Percentiles rank a stretch among this genome's conserved stretches.
phyloP scores from a whole-genome alignment of 2,888 invertebrate species.

The Amorpha juglandis region DNA sequence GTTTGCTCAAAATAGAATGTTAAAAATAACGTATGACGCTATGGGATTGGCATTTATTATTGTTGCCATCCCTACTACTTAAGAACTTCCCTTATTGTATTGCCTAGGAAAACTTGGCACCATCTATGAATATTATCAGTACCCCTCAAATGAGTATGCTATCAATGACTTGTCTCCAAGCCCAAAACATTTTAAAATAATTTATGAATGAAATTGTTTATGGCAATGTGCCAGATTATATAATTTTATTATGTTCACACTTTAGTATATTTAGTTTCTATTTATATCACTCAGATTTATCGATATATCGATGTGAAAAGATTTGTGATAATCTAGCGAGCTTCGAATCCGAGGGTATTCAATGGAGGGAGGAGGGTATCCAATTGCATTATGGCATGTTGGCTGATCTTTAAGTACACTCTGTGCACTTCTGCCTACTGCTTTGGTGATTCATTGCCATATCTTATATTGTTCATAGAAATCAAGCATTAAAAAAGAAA shows the following conservation, averaged over 20 bases:
- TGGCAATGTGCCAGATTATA: background rate
- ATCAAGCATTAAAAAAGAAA: conserved; percentile 61
- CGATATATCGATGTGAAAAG: background rate
- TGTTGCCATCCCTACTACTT: background rate
- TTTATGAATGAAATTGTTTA: background rate
- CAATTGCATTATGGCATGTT: too few relatives aligned
- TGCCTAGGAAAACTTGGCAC: background rate
- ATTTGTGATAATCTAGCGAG: background rate
- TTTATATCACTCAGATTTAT: too few relatives aligned
- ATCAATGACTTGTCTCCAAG: background rate
- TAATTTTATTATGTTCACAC: background rate
- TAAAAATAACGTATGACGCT: background rate
- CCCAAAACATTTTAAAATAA: background rate
- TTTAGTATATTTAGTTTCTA: too few relatives aligned
- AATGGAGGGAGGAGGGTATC: too few relatives aligned
- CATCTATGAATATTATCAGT: background rate
- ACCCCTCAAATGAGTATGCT: background rate
- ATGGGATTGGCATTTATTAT: background rate
- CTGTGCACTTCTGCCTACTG: too few relatives aligned
- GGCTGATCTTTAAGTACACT: too few relatives aligned
- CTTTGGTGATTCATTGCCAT: too few relatives aligned
- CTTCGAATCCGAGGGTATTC: too few relatives aligned
- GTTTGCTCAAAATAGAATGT: too few relatives aligned
- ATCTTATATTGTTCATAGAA: conserved; percentile 47
- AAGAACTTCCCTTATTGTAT: background rate